Evolutionary conservation across 2,113 vertebrate species (phyloP), one percentile per base, ranked within the genome.

Genomic region (Callipepla californica): DNA sequence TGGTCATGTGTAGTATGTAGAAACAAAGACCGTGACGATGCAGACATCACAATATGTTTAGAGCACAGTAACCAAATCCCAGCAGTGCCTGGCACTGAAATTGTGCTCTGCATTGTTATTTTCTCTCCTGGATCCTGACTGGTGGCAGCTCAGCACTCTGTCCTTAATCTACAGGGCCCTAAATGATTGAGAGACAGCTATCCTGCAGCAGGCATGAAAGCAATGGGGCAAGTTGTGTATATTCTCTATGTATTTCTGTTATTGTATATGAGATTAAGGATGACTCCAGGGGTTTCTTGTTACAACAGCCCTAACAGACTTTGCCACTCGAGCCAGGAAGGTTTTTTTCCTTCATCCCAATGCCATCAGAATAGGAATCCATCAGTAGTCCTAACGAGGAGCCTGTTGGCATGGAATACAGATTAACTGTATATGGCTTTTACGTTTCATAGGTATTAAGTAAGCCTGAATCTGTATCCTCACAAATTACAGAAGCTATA

Each of bases 41-140:
- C 59, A 28, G 73, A 65, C n/a, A 36, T 66, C 53, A 32, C 15
- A 13, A 3, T 32, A 84, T 78, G n/a, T 51, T 70, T 28, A 38
- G 68, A 77, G 59, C 23, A 19, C 25, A 42, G 44, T 48, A 66
- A 50, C 38, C 21, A 50, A 80, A 26, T 40, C 30, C 50, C 7
- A 0, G 55, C 42, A 34, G 25, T 36, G 40, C 17, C 11, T 40
- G 40, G 47, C 42, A 67, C 5, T 16, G 32, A 28, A 59, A 66
- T 38, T 8, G 7, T 16, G 4, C 13, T 30, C 65, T 0, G 2
- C 38, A 5, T 40, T 1, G 2, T 13, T 36, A 22, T 2, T 25
- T 25, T 63, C 62, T 45, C 44, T 28, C 13, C 26, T 32, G 73
- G n/a, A n/a, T 84, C 55, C 61, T 69, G 11, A 7, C 20, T 51